Percentiles rank a stretch among this genome's conserved stretches.
Evolutionary conservation across 2,113 vertebrate species (phyloP).

Genomic region (Jaculus jaculus): DNA sequence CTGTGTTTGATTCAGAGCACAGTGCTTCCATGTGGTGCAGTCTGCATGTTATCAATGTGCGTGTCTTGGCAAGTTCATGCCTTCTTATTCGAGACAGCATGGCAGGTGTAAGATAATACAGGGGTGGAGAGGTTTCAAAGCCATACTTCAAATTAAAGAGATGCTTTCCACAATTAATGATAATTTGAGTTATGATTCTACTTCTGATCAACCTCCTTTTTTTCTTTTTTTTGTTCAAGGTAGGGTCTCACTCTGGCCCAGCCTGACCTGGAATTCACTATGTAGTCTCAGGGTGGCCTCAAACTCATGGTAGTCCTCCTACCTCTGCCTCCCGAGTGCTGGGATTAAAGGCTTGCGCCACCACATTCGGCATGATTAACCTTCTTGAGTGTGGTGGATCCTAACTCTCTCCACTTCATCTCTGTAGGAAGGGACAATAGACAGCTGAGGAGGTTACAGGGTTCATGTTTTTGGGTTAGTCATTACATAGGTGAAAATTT

Average conservation of each 20-base stretch:
- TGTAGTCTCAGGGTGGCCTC: too few species aligned
- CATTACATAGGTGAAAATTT: neutral
- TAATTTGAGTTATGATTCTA: neutral
- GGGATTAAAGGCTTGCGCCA: too few species aligned
- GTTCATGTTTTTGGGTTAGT: neutral
- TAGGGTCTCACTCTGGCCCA: too few species aligned
- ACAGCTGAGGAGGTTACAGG: neutral
- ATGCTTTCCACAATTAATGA: neutral
- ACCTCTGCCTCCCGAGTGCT: too few species aligned
- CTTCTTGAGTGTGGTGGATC: too few species aligned
- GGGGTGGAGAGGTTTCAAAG: neutral
- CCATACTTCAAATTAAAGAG: neutral
- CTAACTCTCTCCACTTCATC: neutral
- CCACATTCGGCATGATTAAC: too few species aligned
- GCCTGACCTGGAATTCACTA: too few species aligned
- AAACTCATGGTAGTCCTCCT: too few species aligned
- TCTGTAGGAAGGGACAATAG: neutral
- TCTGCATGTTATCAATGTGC: neutral
- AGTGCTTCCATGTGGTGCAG: neutral
- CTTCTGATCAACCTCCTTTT: neutral
- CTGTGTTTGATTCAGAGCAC: fast-evolving
- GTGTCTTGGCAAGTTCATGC: neutral
- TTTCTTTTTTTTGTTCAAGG: too few species aligned
- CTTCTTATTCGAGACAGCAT: too few species aligned
- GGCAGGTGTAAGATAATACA: neutral